Evolutionary conservation across 2,113 vertebrate genomes (phyloP).

Genomic region (Pedetes capensis): DNA sequence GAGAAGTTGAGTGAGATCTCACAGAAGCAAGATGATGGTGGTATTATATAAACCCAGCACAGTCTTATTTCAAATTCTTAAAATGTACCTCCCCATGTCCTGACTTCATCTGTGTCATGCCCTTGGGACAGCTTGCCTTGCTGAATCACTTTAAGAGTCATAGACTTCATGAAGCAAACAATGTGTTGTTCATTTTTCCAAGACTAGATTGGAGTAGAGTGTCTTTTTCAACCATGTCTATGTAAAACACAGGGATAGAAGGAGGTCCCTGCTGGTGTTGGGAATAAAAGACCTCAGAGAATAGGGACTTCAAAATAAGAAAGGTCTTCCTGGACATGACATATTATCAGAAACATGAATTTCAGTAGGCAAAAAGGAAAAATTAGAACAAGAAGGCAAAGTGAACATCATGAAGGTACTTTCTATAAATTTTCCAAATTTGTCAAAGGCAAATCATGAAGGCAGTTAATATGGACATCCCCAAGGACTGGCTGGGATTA

Average conservation of each 20-base stretch:
- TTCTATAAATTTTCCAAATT: neutral
- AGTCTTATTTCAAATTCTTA: neutral
- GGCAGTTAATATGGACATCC: neutral
- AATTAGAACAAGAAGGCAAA: neutral
- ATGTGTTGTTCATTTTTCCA: neutral
- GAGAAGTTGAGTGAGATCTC: neutral
- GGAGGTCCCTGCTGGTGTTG: neutral
- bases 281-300: neutral
- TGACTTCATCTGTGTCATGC: rapidly evolving
- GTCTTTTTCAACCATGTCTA: neutral
- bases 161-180: neutral
- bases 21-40: rapidly evolving
- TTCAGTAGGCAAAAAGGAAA: neutral
- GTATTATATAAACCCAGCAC: neutral
- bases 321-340: neutral
- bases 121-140: neutral
- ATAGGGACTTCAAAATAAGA: neutral
- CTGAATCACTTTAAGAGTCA: neutral
- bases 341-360: neutral
- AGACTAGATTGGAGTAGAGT: neutral
- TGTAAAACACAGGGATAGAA: neutral
- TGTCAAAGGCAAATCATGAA: neutral
- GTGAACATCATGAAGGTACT: neutral
- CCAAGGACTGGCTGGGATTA: neutral
- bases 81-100: neutral